Base-by-base conservation (phyloP, 2,888 invertebrate species). In the Lasioglossum calceatum region DNA sequence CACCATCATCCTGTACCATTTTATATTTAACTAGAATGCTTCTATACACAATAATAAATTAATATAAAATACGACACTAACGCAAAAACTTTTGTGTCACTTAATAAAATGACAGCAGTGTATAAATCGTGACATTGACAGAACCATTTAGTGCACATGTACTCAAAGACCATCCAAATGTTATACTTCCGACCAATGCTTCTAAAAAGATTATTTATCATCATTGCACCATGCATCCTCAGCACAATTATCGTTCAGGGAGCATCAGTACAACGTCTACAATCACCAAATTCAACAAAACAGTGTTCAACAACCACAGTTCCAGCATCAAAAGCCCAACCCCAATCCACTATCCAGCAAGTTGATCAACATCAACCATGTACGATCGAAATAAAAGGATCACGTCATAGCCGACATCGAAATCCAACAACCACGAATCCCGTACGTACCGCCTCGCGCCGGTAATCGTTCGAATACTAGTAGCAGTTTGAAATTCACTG, bases 381-480 rank as follows among this genome's bases (percentile, higher is more conserved):
- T 23, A 67, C 2, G 32, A 36, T 23, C 10, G 8, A 67, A 67
- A 23, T 3, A 4, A 67, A 70, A 4, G 12, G 4, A 12, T 23
- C 39, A 4, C 36, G n/a, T 70, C 12, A 70, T 23, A 39, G 1
- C 4, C 23, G 23, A 70, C 19, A 70, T 5, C 67, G 36, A 70
- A 70, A 23, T 70, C 39, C 39, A 12, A n/a, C 70, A 70, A 39
- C 70, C 39, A 70, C 39, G 39, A 70, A 70, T 70, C 70, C 12
- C 23, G n/a, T 39, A 4, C 70, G 36, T 39, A 42, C 23, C 23
- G 42, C 39, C n/a, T 39, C 39, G 39, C 39, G 12, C 42, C 42
- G 39, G 70, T 67, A 73, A 67, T 67, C 67, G 67, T 70, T 42
- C 70, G 70, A 70, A 70, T 70, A 70, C 70, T 39, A 70, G 12